Base-by-base conservation (phyloP, 2,888 invertebrate species). In the Megamerina dolium region DNA sequence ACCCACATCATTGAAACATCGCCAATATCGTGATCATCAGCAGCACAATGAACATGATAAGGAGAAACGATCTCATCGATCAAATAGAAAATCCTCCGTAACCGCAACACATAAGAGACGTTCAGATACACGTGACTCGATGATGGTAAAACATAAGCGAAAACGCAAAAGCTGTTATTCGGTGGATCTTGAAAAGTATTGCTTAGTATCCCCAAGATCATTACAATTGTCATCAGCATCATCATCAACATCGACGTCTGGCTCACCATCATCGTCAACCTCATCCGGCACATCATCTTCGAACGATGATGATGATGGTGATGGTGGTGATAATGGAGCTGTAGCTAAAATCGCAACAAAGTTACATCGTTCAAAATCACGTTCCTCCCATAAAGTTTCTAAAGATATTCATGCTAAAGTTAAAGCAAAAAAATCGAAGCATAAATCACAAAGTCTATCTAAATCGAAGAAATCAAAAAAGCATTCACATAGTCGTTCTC, bases 251-350 rank as follows among this genome's bases (percentile, higher is more conserved):
- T 6, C 42, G 33, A 20, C 44, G 48, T 13, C 48, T 46, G 16
- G 45, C 48, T 33, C 29, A 48, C 21, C 41, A 45, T 37, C 46
- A 40, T 33, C 46, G 23, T 26, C 39, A 12, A 42, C 49, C 6
- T 39, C 44, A 9, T 40, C 46, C 2, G 41, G 42, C 4, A 18
- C 45, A 17, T 14, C 38, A 3, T 47, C 48, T 1, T 33, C 44
- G 5, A 31, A 40, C 5, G 34, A 34, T 18, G 43, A 39, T 5
- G 32, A 44, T 8, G 37, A 34, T 17, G 38, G 39, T 1, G 37
- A n/a, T n/a, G n/a, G n/a, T n/a, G n/a, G n/a, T n/a, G n/a, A 30
- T 4, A 33, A 30, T 3, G 39, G 40, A 2, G 34, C 26, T 1
- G 39, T n/a, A n/a, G n/a, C n/a, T n/a, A n/a, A n/a, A n/a, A n/a